Percentiles rank a stretch among this genome's conserved stretches.
Evolutionary conservation across 2,797 vertebrate species (phyloP).

Genomic region (Clarias pachynema): DNA sequence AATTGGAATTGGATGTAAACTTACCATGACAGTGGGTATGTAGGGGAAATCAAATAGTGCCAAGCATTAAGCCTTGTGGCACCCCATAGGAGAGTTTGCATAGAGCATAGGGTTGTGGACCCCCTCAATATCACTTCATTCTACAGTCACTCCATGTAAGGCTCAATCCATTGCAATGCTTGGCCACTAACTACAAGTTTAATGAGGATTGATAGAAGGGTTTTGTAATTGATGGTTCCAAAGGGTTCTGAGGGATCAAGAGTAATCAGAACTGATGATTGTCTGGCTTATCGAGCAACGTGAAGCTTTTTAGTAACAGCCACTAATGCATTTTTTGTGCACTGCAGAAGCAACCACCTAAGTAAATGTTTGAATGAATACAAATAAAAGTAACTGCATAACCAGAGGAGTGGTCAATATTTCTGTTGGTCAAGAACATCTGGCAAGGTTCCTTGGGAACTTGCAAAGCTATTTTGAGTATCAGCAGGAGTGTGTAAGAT

Average conservation of each 20-base stretch:
- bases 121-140: not conserved
- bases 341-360: not conserved
- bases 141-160: not conserved
- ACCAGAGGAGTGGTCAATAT: not conserved
- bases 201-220: too few relatives aligned
- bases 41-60: not conserved
- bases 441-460: too few relatives aligned
- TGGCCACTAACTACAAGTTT: not conserved
- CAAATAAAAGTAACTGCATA: not conserved
- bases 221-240: not conserved
- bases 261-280: not conserved
- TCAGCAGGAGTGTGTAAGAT: not conserved
- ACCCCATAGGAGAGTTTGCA: not conserved
- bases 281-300: not conserved
- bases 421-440: not conserved
- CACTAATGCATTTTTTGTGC: not conserved
- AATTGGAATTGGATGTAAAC: not conserved
- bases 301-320: not conserved
- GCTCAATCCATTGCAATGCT: not conserved
- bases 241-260: not conserved
- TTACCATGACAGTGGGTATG: not conserved
- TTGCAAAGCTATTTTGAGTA: not conserved
- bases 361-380: not conserved
- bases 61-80: not conserved
- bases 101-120: not conserved